Evolutionary conservation across 2,797 vertebrate species (phyloP).

Genomic region (Ambastaia sidthimunki): DNA sequence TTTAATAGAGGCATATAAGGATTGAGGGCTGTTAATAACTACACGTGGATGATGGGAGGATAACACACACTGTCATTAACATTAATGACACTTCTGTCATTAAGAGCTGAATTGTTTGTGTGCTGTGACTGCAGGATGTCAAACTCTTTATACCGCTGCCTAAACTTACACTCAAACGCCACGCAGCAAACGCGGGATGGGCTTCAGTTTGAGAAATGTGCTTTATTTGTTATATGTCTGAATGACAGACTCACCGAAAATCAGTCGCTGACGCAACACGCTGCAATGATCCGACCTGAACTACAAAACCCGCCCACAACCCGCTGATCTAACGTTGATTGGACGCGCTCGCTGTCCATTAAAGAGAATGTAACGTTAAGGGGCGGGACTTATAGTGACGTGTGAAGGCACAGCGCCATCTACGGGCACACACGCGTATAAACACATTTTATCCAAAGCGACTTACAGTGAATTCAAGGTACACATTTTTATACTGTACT

Average conservation of each 20-base stretch:
- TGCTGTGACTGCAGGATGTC: slow-evolving; percentile 17
- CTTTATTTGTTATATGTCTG: no score
- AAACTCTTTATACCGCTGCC: slow-evolving; percentile 70
- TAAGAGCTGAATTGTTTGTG: neutral
- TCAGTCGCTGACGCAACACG: slow-evolving; percentile 49
- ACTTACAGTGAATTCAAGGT: no score
- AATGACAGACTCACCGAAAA: neutral
- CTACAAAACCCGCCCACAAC: slow-evolving; percentile 1
- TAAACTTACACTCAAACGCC: slow-evolving; percentile 81
- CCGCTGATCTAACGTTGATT: slow-evolving; percentile 22
- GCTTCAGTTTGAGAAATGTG: no score
- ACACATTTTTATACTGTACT: no score
- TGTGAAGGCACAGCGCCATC: slow-evolving; percentile 5
- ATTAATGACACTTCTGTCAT: neutral
- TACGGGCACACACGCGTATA: slow-evolving; percentile 2
- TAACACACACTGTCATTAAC: no score
- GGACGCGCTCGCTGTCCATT: slow-evolving; percentile 14
- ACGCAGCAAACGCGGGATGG: slow-evolving; percentile 70
- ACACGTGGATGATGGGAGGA: no score
- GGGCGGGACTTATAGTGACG: neutral
- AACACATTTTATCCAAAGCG: no score
- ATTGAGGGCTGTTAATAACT: no score
- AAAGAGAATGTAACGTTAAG: neutral
- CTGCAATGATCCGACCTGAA: slow-evolving; percentile 37
- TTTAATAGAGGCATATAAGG: no score